Evolutionary conservation across 2,888 invertebrate genomes (phyloP), one percentile per base, ranked within the genome.

Genomic region (Lycia hirtaria): DNA sequence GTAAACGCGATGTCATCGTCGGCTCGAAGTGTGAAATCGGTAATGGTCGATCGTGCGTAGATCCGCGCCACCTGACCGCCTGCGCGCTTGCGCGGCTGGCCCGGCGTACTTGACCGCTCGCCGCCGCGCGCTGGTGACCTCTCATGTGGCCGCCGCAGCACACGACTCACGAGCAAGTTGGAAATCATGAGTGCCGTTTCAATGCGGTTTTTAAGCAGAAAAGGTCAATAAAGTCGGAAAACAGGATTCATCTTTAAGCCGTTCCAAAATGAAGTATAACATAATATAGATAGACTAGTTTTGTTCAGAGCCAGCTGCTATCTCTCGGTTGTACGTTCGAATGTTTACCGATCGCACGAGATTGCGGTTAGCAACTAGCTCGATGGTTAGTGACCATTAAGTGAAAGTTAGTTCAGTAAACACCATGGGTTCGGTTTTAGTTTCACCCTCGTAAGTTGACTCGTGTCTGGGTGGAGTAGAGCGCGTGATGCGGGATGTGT

Each of bases 341-440:
- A 40, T 33, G 54, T 45, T 57, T 53, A 52, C 33, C 56, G 59
- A 56, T 53, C 48, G 58, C 54, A 53, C 35, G 59, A 40, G 53
- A 52, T 52, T 59, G 61, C 44, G 60, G 65, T 62, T 62, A n/a
- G n/a, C n/a, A n/a, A n/a, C n/a, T n/a, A n/a, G n/a, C n/a, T n/a
- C n/a, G n/a, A n/a, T 56, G 22, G 40, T 51, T n/a, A n/a, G n/a
- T n/a, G n/a, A 54, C 49, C 33, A 57, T 60, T 56, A 60, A 56
- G 65, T 66, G 65, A 66, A 66, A 66, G 65, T 63, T 33, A 48
- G 56, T 20, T 53, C 22, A 37, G 56, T 48, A 45, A 57, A 60
- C 45, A 45, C 35, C 41, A 6, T 32, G 32, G 33, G 24, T 56
- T 47, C 30, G 43, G 50, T 61, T 61, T 48, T 53, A 43, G 57